Conservation (phyloP, 2,797 vertebrate species). For the Hippocampus kuda region DNA sequence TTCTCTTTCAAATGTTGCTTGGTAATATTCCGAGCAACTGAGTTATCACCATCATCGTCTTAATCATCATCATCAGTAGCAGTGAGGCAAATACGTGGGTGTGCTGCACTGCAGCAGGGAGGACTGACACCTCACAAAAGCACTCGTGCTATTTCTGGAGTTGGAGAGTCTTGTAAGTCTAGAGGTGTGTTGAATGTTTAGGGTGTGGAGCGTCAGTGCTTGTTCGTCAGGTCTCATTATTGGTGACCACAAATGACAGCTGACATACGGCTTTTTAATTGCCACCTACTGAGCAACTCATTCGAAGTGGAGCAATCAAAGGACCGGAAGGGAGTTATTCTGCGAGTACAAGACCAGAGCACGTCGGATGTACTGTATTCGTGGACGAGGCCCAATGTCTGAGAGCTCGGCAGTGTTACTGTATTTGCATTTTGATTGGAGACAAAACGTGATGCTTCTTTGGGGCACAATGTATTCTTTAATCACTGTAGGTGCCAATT, state of each 20-base stretch:
- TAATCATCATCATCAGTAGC: slow-evolving; percentile 6
- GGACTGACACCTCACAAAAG: slow-evolving; percentile 42
- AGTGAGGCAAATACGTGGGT: slow-evolving; percentile 34
- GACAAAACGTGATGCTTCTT: too few species aligned
- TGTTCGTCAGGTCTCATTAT: slow-evolving; percentile 29
- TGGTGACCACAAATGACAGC: slow-evolving; percentile 10
- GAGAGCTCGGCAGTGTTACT: too few species aligned
- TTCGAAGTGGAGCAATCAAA: neutral
- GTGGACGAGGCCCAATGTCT: too few species aligned
- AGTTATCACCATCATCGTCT: neutral
- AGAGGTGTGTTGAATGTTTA: slow-evolving; percentile 24
- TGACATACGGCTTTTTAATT: slow-evolving; percentile 16
- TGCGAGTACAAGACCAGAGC: neutral
- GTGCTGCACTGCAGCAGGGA: slow-evolving; percentile 57
- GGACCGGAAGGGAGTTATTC: slow-evolving; percentile 3
- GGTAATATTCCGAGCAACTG: slow-evolving; percentile 24
- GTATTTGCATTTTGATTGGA: too few species aligned
- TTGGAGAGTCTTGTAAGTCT: slow-evolving; percentile 21
- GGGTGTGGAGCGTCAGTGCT: slow-evolving; percentile 25
- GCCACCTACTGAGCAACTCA: slow-evolving; percentile 15
- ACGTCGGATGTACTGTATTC: too few species aligned
- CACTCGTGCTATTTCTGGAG: slow-evolving; percentile 45
- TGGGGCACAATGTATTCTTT: too few species aligned
- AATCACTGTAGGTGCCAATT: too few species aligned
- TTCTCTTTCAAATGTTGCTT: slow-evolving; percentile 10